phyloP scores from a whole-genome alignment of 35 echinoderm and acorn worm genomes.

The Heliocidaris tuberculata region DNA sequence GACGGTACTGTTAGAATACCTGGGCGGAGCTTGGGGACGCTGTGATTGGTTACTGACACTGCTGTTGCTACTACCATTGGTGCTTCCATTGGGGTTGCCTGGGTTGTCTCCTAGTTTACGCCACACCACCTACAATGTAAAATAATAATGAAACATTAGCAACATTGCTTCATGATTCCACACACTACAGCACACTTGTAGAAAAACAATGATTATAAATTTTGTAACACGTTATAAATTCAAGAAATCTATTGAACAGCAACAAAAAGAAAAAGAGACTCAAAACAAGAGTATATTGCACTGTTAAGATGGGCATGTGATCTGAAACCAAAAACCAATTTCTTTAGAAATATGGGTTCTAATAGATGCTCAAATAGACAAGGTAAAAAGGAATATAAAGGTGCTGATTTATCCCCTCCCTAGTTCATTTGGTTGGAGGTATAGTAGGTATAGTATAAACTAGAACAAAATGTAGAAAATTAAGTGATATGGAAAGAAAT shows the following conservation, averaged over 20 bases:
- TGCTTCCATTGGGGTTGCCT: conserved; percentile 6
- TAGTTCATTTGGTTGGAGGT: too few relatives aligned
- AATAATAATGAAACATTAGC: background rate
- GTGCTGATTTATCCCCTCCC: too few relatives aligned
- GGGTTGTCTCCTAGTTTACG: conserved; percentile 65
- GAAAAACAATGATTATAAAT: background rate
- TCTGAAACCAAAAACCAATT: too few relatives aligned
- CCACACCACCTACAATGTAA: conserved; percentile 58
- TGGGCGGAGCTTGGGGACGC: conserved; percentile 40
- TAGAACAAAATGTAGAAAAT: background rate
- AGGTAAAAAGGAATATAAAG: too few relatives aligned
- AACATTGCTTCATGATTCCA: background rate
- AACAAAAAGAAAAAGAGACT: too few relatives aligned
- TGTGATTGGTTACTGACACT: conserved; percentile 24
- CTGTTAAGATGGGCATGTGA: too few relatives aligned
- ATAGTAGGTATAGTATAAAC: background rate
- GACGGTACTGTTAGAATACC: conserved; percentile 23
- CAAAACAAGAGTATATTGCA: too few relatives aligned
- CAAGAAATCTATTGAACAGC: background rate
- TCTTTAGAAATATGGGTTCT: background rate
- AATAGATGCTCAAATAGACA: background rate
- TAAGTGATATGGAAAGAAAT: background rate
- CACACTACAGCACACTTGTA: background rate
- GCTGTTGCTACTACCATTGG: background rate
- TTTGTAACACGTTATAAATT: background rate